phyloP scores from a whole-genome alignment of 2,113 vertebrate species.

The Cathartes aura region DNA sequence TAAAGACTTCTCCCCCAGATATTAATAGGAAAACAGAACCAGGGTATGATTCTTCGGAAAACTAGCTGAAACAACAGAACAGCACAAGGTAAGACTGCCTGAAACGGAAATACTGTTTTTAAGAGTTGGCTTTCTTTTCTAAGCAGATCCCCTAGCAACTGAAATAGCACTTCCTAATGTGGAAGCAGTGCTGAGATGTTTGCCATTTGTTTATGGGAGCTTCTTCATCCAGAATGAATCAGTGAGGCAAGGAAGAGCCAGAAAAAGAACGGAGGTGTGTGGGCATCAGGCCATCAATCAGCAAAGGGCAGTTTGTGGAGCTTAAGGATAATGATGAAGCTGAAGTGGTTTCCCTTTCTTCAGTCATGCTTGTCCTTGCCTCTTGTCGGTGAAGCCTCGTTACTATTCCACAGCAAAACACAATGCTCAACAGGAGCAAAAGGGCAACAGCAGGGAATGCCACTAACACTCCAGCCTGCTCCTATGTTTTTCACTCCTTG shows the following conservation, averaged over 20 bases:
- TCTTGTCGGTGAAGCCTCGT: neutral
- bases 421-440: neutral
- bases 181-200: neutral
- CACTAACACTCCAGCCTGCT: neutral
- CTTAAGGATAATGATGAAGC: neutral
- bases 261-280: neutral
- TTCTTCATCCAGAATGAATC: neutral
- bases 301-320: neutral
- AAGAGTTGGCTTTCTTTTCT: neutral
- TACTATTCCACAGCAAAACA: neutral
- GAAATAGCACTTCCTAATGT: neutral
- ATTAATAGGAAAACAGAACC: neutral
- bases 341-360: neutral
- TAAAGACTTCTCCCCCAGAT: neutral
- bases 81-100: neutral
- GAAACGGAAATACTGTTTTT: neutral
- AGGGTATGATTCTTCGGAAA: neutral
- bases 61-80: neutral
- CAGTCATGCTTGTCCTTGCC: neutral
- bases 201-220: neutral
- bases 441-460: neutral
- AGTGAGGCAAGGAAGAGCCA: neutral
- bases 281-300: neutral
- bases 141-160: conserved; percentile 11
- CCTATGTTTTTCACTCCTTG: neutral